Percentiles rank a stretch among this genome's conserved stretches.
These are phyloP conservation scores for Cyclopterus lumpus DNA, from an alignment of 2,797 vertebrate species.

Conservation along the genomic window DNA sequence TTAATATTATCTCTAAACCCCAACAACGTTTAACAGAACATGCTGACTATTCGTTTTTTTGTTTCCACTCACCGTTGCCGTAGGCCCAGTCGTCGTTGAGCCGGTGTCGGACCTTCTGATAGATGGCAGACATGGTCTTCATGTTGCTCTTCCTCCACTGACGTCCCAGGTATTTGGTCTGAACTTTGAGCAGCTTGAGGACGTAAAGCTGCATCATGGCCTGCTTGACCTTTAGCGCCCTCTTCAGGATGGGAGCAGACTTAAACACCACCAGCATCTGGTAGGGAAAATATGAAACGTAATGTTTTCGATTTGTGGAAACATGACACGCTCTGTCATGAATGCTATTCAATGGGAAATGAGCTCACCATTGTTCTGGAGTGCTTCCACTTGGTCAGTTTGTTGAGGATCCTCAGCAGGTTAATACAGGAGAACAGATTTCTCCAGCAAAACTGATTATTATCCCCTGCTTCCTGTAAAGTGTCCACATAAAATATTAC, in stretches of 20 bases:
- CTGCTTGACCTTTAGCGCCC: conserved; percentile 96
- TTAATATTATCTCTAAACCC: no score
- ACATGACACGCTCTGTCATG: fast-evolving
- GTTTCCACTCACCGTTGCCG: conserved; percentile 88
- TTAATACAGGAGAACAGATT: conserved; percentile 99
- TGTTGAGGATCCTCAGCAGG: conserved; percentile 96
- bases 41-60: not conserved
- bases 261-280: conserved; percentile 99
- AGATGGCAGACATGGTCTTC: conserved; percentile 99
- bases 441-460: conserved; percentile 98
- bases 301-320: fast-evolving
- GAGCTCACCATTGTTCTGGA: conserved; percentile 94
- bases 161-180: conserved; percentile 96
- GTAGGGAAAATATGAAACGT: not conserved
- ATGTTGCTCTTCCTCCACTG: conserved; percentile 99
- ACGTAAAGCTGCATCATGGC: conserved; percentile 98
- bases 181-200: conserved; percentile 95
- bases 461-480: conserved; percentile 95
- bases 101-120: conserved; percentile 96
- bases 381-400: conserved; percentile 99
- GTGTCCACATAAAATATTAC: not conserved
- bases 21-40: no score
- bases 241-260: conserved; percentile 96
- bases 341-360: no score
- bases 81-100: conserved; percentile 99